These are phyloP conservation scores for Tricholauxania praeusta DNA, from an alignment of 2,888 invertebrate species.

Conservation along the genomic window DNA sequence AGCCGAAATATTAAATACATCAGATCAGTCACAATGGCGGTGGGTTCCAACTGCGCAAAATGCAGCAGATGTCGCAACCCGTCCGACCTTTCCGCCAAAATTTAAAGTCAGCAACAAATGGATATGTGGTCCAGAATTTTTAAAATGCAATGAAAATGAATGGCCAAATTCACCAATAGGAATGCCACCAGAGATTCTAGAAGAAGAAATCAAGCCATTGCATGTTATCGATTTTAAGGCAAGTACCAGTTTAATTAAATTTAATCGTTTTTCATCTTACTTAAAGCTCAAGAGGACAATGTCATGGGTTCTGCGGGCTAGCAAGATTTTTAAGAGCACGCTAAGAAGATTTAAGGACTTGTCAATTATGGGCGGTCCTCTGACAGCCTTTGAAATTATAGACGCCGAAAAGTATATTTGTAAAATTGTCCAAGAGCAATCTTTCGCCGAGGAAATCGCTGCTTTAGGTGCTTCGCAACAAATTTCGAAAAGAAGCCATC, in stretches of 20 bases:
- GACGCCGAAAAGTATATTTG: conserved; percentile 20
- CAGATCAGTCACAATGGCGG: conserved; percentile 14
- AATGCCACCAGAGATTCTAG: neutral
- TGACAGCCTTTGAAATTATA: conserved; percentile 1
- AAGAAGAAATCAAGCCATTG: conserved; percentile 33
- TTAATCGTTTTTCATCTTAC: conserved; percentile 35
- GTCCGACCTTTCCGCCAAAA: conserved; percentile 19
- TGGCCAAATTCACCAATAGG: conserved; percentile 25
- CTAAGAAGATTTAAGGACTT: neutral
- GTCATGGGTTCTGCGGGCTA: conserved; percentile 29
- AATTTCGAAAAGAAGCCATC: conserved; percentile 21
- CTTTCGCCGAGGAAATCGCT: conserved; percentile 17
- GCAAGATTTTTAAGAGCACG: neutral
- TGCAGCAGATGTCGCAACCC: conserved; percentile 25
- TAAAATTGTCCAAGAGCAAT: conserved; percentile 23
- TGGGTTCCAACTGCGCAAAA: conserved; percentile 34
- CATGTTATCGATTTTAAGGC: neutral
- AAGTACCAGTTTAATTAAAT: neutral
- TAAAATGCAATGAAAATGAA: conserved; percentile 17
- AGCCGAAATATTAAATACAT: conserved; percentile 27
- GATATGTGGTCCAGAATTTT: conserved; percentile 35
- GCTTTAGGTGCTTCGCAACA: neutral
- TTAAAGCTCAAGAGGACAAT: conserved; percentile 32
- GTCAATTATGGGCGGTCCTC: neutral
- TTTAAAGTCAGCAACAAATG: conserved; percentile 31